A percentile compares a stretch with the other conserved stretches of the same genome.
Conservation (phyloP, 1,140 invertebrate species). For the Formica exsecta region DNA sequence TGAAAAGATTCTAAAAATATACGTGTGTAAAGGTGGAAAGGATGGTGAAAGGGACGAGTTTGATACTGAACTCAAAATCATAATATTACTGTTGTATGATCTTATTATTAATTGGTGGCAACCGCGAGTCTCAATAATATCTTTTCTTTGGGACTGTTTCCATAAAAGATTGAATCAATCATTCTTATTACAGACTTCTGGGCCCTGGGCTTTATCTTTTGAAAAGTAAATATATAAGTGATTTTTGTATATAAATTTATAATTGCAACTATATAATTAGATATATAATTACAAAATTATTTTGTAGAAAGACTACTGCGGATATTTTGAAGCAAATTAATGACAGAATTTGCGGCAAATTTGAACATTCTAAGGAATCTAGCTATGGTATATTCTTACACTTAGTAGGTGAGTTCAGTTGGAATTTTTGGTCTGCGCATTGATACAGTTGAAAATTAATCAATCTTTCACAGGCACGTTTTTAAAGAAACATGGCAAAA, state of each 20-base stretch:
- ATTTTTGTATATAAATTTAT: slow-evolving; percentile 52
- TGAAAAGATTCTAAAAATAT: slow-evolving; percentile 83
- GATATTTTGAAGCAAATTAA: slow-evolving; percentile 84
- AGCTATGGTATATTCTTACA: slow-evolving; percentile 85
- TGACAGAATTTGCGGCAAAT: slow-evolving; percentile 76
- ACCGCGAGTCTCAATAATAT: slow-evolving; percentile 81
- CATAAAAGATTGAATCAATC: slow-evolving; percentile 84
- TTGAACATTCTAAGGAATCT: slow-evolving; percentile 81
- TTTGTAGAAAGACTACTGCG: slow-evolving; percentile 81
- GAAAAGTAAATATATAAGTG: slow-evolving; percentile 83
- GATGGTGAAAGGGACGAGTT: slow-evolving; percentile 81
- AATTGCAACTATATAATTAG: slow-evolving; percentile 6
- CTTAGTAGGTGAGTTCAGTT: slow-evolving; percentile 80
- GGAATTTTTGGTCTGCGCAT: background rate
- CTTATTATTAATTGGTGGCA: slow-evolving; percentile 84
- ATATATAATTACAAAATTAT: slow-evolving; percentile 24
- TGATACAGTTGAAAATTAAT: background rate
- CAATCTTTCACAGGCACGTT: slow-evolving; percentile 80
- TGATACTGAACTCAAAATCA: slow-evolving; percentile 83
- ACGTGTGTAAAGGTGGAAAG: slow-evolving; percentile 81
- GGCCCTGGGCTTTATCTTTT: slow-evolving; percentile 82
- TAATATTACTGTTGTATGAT: slow-evolving; percentile 82
- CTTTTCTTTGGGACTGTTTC: slow-evolving; percentile 86
- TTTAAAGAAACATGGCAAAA: slow-evolving; percentile 78
- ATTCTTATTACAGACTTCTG: slow-evolving; percentile 83